Conservation (phyloP, 1,140 invertebrate genomes). For the Ceratosolen fusciceps region DNA sequence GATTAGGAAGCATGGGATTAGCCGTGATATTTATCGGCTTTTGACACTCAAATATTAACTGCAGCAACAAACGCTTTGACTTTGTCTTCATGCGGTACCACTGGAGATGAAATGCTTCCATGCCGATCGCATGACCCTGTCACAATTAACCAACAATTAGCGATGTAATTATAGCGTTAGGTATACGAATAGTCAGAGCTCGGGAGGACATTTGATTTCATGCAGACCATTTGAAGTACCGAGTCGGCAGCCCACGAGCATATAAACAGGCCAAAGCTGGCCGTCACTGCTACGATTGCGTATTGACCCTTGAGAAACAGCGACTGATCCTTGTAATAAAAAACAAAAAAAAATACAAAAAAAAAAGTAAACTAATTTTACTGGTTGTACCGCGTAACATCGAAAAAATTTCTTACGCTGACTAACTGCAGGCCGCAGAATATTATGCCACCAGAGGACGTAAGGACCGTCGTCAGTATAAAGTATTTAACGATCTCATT, state of each 20-base stretch:
- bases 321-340: slow-evolving; percentile 42
- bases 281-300: slow-evolving; percentile 37
- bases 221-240: slow-evolving; percentile 51
- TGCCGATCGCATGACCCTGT: slow-evolving; percentile 9
- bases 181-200: no score
- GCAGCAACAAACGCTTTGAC: slow-evolving; percentile 38
- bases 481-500: slow-evolving; percentile 44
- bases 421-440: slow-evolving; percentile 50
- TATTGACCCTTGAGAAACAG: slow-evolving; percentile 52
- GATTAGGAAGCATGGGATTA: slow-evolving; percentile 47
- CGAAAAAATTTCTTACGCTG: slow-evolving; percentile 50
- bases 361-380: slow-evolving; percentile 11
- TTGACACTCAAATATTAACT: slow-evolving; percentile 51
- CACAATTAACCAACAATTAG: neutral
- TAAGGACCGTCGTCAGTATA: slow-evolving; percentile 45
- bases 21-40: slow-evolving; percentile 48
- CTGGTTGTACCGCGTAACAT: slow-evolving; percentile 42
- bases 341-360: no score
- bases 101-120: slow-evolving; percentile 22
- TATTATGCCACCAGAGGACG: slow-evolving; percentile 48
- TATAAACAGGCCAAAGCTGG: slow-evolving; percentile 53
- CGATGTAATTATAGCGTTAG: no score
- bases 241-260: slow-evolving; percentile 55
- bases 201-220: neutral
- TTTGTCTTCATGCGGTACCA: slow-evolving; percentile 43